A percentile compares a stretch with the other conserved stretches of the same genome.
Conservation (phyloP, 2,113 vertebrate genomes). For the Paradisaea rubra region DNA sequence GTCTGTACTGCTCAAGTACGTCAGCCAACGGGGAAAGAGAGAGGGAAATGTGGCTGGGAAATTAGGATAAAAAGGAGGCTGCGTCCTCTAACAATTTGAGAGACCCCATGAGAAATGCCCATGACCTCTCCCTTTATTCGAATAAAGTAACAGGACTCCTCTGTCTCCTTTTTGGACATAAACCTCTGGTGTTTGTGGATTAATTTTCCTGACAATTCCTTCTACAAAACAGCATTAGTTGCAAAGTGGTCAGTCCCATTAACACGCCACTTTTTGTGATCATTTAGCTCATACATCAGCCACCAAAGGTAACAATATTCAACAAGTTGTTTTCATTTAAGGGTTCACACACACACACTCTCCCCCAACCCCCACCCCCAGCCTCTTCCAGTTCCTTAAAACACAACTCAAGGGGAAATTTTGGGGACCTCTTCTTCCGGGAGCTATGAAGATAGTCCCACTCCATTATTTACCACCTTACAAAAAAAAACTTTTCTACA, state of each 20-base stretch:
- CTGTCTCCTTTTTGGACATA: too few species aligned
- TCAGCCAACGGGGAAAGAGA: too few species aligned
- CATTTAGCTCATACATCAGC: not conserved
- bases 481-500: not conserved
- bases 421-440: not conserved
- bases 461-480: not conserved
- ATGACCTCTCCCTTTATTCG: too few species aligned
- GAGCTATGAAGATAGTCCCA: not conserved
- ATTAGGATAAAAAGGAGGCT: too few species aligned
- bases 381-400: not conserved
- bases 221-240: not conserved
- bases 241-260: not conserved
- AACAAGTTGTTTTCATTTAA: not conserved
- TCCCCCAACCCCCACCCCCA: not conserved
- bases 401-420: not conserved
- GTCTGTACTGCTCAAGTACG: too few species aligned
- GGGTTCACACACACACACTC: not conserved
- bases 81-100: too few species aligned
- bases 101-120: too few species aligned
- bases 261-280: rapidly evolving
- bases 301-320: not conserved
- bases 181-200: too few species aligned
- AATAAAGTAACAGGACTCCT: too few species aligned
- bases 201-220: too few species aligned
- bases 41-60: too few species aligned